Percentiles rank a stretch among this genome's conserved stretches.
Evolutionary conservation across 2,888 invertebrate genomes (phyloP).

Genomic region (Drosophila birchii): DNA sequence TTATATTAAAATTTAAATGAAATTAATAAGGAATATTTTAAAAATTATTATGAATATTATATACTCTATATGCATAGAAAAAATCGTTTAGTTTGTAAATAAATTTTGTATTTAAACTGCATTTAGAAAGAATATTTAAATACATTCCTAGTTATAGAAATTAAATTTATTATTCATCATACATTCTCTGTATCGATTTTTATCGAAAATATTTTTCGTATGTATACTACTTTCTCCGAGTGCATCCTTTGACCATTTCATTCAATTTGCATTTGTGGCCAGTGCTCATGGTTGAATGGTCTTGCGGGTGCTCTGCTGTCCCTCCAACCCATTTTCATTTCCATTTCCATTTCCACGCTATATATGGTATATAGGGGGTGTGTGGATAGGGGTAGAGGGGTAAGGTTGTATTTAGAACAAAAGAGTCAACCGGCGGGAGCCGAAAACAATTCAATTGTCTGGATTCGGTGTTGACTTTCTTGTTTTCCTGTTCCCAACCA

Average conservation of each 20-base stretch:
- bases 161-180: neutral
- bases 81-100: neutral
- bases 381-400: constrained; percentile 5
- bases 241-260: constrained; percentile 68
- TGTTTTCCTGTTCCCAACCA: constrained; percentile 56
- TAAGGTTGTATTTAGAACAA: constrained; percentile 13
- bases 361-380: constrained; percentile 16
- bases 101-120: neutral
- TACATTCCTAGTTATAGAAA: neutral
- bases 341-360: neutral
- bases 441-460: constrained; percentile 77
- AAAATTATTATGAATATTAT: neutral
- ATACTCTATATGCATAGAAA: neutral
- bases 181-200: neutral
- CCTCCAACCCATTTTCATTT: neutral
- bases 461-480: constrained; percentile 57
- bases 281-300: constrained; percentile 66
- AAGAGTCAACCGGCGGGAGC: constrained; percentile 36
- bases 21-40: too few species aligned
- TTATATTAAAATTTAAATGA: too few species aligned
- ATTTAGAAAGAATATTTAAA: neutral
- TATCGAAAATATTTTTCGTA: neutral
- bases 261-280: constrained; percentile 74
- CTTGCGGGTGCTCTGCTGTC: constrained; percentile 54
- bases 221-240: neutral